A percentile compares a stretch with the other conserved stretches of the same genome.
phyloP scores from a whole-genome alignment of 2,113 vertebrate species.

The cattle (Bos taurus) region ARS-UCD2.0 NC_037338.1:27457501-27458000 shows the following conservation, averaged over 20 bases:
- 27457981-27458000: accelerated
- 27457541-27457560: not conserved
- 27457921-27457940: not conserved
- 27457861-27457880: not conserved
- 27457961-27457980: not conserved
- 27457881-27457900: not conserved
- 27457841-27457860: not conserved
- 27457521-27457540: not conserved
- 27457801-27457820: not conserved
- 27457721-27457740: not conserved
- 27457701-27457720: not conserved
- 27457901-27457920: not conserved
- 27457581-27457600: not conserved
- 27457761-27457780: not conserved
- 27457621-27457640: not conserved
- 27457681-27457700: not conserved
- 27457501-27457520: not conserved
- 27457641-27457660: not conserved
- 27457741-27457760: not conserved
- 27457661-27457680: not conserved
- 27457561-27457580: accelerated
- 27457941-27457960: not conserved
- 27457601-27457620: not conserved
- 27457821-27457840: not conserved
- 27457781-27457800: not conserved